A percentile compares a stretch with the other conserved stretches of the same genome.
Conservation (phyloP, 2,113 vertebrate species). For the Astur gentilis region DNA sequence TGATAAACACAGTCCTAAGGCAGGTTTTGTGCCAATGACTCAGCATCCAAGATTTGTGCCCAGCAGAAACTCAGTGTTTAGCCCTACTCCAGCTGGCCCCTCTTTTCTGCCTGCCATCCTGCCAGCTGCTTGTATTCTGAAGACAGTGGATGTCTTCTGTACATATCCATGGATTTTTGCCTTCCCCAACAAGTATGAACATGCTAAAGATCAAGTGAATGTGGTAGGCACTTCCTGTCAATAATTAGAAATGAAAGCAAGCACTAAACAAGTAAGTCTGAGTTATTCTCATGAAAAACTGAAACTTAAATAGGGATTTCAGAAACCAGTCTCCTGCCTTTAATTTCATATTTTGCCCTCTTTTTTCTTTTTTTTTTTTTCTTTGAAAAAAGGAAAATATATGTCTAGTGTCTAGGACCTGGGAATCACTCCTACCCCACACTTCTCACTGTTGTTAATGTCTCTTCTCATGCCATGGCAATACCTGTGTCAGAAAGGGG, state of each 20-base stretch:
- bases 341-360: not conserved
- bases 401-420: not conserved
- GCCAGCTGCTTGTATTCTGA: not conserved
- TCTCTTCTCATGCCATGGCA: not conserved
- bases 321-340: not conserved
- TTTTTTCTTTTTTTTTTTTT: too few species aligned
- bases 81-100: not conserved
- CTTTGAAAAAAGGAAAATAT: not conserved
- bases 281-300: not conserved
- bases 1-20: not conserved
- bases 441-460: not conserved
- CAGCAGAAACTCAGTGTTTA: not conserved
- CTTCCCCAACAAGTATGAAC: not conserved
- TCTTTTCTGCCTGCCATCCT: not conserved
- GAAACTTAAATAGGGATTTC: not conserved
- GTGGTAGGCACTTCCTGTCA: not conserved
- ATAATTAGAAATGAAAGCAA: constrained; percentile 39
- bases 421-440: not conserved
- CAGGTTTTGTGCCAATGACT: not conserved
- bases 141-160: not conserved
- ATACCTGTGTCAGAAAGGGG: not conserved
- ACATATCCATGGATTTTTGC: not conserved
- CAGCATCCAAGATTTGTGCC: not conserved
- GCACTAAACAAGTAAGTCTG: not conserved
- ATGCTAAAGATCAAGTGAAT: not conserved